Percentiles rank a stretch among this genome's conserved stretches.
Evolutionary conservation across 1,140 invertebrate genomes (phyloP).

Genomic region (Epicauta chinensis): DNA sequence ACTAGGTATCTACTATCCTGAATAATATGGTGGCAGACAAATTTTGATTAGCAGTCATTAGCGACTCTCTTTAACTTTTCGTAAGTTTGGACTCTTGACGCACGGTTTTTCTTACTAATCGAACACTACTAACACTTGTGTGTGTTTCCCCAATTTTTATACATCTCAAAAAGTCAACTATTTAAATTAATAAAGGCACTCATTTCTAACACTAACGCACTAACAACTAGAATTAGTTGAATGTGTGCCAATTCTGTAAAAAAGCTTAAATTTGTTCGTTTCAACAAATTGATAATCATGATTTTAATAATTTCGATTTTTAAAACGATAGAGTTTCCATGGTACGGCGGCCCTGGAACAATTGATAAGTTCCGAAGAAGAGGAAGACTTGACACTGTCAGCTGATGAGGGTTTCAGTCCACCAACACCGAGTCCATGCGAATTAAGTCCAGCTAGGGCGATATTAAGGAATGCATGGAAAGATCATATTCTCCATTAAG

Average conservation of each 20-base stretch:
- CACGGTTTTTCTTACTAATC: conserved; percentile 9
- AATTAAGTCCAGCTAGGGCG: conserved; percentile 35
- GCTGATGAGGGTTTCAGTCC: conserved; percentile 42
- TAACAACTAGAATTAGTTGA: background rate
- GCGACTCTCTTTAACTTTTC: conserved; percentile 18
- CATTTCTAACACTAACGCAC: conserved; percentile 5
- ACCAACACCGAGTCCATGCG: conserved; percentile 41
- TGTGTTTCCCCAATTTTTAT: no score
- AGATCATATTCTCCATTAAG: conserved; percentile 30
- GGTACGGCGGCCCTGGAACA: conserved; percentile 42
- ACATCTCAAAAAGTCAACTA: no score
- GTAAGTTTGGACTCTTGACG: conserved; percentile 25
- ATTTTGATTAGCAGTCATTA: conserved; percentile 19
- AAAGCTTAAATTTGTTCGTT: no score
- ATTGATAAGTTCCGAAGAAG: conserved; percentile 38
- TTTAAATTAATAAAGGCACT: conserved; percentile 2
- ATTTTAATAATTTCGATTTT: no score
- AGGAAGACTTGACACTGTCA: conserved; percentile 40
- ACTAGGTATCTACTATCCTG: conserved; percentile 27
- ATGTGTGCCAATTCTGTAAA: no score
- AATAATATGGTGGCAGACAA: conserved; percentile 31
- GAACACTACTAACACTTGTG: background rate
- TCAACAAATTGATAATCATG: no score
- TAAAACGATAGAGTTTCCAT: conserved; percentile 40
- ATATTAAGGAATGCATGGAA: conserved; percentile 34